A percentile compares a stretch with the other conserved stretches of the same genome.
Evolutionary conservation across 2,888 invertebrate genomes (phyloP).

Genomic region (Dynastes grantii): DNA sequence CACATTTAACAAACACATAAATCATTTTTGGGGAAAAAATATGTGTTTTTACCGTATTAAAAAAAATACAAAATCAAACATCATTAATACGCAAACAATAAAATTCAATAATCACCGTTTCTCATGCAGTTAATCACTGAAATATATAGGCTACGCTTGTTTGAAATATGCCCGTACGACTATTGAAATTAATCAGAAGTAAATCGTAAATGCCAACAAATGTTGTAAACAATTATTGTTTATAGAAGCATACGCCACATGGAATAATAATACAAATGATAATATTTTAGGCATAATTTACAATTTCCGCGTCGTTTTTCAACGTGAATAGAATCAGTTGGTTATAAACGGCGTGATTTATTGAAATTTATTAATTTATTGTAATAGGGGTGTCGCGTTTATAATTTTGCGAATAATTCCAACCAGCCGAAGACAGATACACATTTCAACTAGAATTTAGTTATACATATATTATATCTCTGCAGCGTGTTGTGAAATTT

Average conservation of each 20-base stretch:
- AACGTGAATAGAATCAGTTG: slow-evolving; percentile 31
- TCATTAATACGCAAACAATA: slow-evolving; percentile 1
- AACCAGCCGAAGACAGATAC: slow-evolving; percentile 11
- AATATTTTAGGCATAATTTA: slow-evolving; percentile 41
- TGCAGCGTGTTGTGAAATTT: no score
- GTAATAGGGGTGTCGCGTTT: slow-evolving; percentile 15
- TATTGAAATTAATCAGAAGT: slow-evolving; percentile 36
- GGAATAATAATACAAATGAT: slow-evolving; percentile 35
- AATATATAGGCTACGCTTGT: slow-evolving; percentile 4
- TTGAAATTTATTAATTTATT: slow-evolving; percentile 37
- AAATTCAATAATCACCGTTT: slow-evolving; percentile 15
- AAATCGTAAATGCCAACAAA: slow-evolving; percentile 40
- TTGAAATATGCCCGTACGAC: slow-evolving; percentile 6
- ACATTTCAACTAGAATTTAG: background rate
- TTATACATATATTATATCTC: no score
- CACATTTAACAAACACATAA: no score
- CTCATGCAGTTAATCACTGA: slow-evolving; percentile 4
- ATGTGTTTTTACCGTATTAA: no score
- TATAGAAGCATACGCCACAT: slow-evolving; percentile 27
- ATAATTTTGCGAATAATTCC: slow-evolving; percentile 13
- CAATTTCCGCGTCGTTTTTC: slow-evolving; percentile 37
- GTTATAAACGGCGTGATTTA: slow-evolving; percentile 30
- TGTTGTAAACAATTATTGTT: slow-evolving; percentile 43
- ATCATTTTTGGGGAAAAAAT: no score
- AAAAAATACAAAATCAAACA: background rate